Percentiles rank a stretch among this genome's conserved stretches.
Evolutionary conservation across 2,113 vertebrate genomes (phyloP).

Genomic region (Pteronura brasiliensis): DNA sequence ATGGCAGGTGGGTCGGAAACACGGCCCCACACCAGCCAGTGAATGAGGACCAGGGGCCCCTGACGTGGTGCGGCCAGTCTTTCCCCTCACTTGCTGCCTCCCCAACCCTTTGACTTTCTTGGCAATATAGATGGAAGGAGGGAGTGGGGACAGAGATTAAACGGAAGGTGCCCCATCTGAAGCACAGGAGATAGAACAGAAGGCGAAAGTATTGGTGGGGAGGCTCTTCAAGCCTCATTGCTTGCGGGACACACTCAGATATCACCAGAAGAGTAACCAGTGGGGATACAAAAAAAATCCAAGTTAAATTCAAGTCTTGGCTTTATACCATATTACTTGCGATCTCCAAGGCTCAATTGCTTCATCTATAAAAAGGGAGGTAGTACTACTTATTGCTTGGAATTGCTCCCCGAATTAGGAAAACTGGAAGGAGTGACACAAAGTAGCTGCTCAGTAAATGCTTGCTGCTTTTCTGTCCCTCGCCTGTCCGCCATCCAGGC

Average conservation of each 20-base stretch:
- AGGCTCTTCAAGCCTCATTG: neutral
- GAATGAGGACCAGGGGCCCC: conserved; percentile 27
- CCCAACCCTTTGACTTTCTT: neutral
- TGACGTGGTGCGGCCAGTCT: neutral
- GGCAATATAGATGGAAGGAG: neutral
- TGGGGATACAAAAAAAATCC: neutral
- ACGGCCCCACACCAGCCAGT: neutral
- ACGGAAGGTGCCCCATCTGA: neutral
- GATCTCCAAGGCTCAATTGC: neutral
- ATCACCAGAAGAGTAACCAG: neutral
- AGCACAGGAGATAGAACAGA: neutral
- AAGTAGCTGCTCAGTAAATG: neutral
- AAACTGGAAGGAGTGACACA: neutral
- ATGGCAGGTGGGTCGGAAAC: conserved; percentile 15
- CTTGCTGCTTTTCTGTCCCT: neutral
- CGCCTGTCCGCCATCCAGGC: neutral
- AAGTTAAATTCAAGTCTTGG: neutral
- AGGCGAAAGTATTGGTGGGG: neutral
- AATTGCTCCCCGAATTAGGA: neutral
- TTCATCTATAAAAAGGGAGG: neutral
- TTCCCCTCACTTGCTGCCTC: neutral
- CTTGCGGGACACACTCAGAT: neutral
- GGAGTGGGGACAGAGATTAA: neutral
- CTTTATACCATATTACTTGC: neutral
- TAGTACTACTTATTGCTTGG: neutral